Evolutionary conservation across 2,113 vertebrate genomes (phyloP).

Genomic region (Perccottus glenii): DNA sequence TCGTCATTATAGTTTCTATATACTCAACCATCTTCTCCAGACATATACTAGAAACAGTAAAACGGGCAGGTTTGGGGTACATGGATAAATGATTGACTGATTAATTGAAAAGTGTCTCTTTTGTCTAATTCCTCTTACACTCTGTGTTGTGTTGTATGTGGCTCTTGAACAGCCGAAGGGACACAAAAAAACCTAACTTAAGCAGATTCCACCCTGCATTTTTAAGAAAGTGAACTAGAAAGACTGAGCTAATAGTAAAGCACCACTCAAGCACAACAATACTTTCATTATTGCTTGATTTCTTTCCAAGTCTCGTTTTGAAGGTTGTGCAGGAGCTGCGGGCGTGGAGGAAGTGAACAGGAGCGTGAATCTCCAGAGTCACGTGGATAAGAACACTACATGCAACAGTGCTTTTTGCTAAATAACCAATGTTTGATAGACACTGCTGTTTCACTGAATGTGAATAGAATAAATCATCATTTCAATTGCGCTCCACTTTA

Average conservation of each 20-base stretch:
- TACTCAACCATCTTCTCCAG: constrained; percentile 7
- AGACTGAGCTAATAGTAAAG: constrained; percentile 49
- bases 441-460: constrained; percentile 60
- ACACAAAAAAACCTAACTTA: constrained; percentile 18
- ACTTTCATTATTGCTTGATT: constrained; percentile 63
- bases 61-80: neutral
- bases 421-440: constrained; percentile 74
- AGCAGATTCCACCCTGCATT: constrained; percentile 27
- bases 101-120: neutral
- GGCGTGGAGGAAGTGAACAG: constrained; percentile 48
- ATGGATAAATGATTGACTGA: neutral
- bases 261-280: constrained; percentile 55
- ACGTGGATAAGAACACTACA: constrained; percentile 62
- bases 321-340: constrained; percentile 56
- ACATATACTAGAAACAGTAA: constrained; percentile 4
- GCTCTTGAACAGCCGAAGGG: constrained; percentile 29
- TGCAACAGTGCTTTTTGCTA: constrained; percentile 67
- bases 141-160: neutral
- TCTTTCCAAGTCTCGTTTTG: constrained; percentile 48
- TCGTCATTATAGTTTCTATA: constrained; percentile 15
- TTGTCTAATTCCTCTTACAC: neutral
- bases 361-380: constrained; percentile 62
- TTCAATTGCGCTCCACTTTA: constrained; percentile 42
- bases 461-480: constrained; percentile 72
- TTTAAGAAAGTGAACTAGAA: constrained; percentile 43